Base-by-base conservation (phyloP, 2,888 invertebrate genomes). In the Carterocephalus palaemon region DNA sequence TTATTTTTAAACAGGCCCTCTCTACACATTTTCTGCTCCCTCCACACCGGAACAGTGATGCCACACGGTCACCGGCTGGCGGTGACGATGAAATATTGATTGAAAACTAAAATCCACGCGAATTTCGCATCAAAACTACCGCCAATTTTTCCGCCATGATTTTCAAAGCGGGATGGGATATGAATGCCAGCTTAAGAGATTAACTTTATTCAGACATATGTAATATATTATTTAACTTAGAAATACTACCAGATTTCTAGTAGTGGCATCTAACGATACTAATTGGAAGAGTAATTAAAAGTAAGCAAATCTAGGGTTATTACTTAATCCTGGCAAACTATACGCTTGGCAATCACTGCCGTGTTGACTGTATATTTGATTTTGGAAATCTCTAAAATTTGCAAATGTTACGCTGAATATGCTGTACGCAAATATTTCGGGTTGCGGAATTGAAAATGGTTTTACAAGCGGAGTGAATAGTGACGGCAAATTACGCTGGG, bases 61-160 rank as follows among this genome's bases (percentile, higher is more conserved):
- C 64, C 62, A 59, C 66, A 62, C 58, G 64, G 63, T 69, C 67
- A 68, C 71, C 72, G 69, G 72, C 68, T 75, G 75, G 60, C 64
- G 53, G 57, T 71, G 75, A 75, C 73, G 60, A 67, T 75, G 75
- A 75, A 75, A 75, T 72, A 77, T 77, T 73, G 74, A 75, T 75
- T 60, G 64, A 62, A 69, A 75, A 61, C 72, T 70, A 71, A 71
- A 76, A 72, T 70, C 63, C 59, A 59, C 57, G 53, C 50, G 46
- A 56, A 42, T 54, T 38, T 47, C 22, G 47, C 48, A 48, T 46
- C 45, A 48, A 46, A 46, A 42, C 28, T 39, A 29, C 48, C 33
- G 15, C 9, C 38, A 39, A 31, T 42, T 48, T 47, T 52, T 46
- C 37, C 42, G 29, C 22, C 36, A 3, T 16, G 8, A 34, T n/a